phyloP scores from a whole-genome alignment of 2,888 invertebrate species.

The Oxyscelio sp. region DNA sequence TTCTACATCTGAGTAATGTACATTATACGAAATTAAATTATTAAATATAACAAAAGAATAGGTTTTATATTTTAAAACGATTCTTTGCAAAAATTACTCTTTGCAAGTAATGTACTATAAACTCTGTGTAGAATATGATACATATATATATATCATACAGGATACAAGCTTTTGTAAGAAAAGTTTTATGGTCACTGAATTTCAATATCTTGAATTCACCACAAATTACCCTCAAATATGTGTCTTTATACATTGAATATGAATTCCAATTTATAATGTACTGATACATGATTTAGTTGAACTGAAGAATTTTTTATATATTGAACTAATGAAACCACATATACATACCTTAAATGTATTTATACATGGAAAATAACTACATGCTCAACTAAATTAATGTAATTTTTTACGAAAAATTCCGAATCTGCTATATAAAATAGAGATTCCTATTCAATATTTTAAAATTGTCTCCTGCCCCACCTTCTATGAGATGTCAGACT shows the following conservation, averaged over 20 bases:
- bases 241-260: slow-evolving; percentile 41
- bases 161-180: slow-evolving; percentile 24
- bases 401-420: no score
- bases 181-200: slow-evolving; percentile 58
- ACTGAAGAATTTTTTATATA: no score
- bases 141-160: slow-evolving; percentile 9
- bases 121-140: slow-evolving; percentile 24
- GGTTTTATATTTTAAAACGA: slow-evolving; percentile 24
- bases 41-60: not conserved
- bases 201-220: slow-evolving; percentile 38
- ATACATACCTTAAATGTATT: no score
- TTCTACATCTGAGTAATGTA: no score
- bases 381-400: no score
- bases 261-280: slow-evolving; percentile 10
- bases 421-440: no score
- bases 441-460: no score
- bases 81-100: slow-evolving; percentile 8
- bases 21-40: not conserved
- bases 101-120: slow-evolving; percentile 5
- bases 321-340: no score
- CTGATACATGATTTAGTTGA: not conserved
- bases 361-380: no score
- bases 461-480: no score
- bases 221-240: slow-evolving; percentile 42
- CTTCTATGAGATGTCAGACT: no score